These are phyloP conservation scores for Eupeodes luniger DNA, from an alignment of 2,888 invertebrate genomes.

Conservation along the genomic window DNA sequence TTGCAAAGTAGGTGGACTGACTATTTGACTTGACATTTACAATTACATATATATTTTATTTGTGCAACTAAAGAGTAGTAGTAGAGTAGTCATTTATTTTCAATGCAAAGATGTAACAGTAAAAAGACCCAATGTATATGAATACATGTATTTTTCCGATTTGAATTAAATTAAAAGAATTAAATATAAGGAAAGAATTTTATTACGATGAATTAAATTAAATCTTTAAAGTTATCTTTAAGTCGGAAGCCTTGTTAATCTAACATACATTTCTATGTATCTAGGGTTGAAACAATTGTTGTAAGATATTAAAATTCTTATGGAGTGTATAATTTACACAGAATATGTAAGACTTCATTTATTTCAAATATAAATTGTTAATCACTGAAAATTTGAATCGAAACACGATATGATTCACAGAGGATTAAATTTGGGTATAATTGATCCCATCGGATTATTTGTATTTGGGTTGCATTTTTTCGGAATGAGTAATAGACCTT, in stretches of 20 bases:
- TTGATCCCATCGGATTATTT: conserved; percentile 15
- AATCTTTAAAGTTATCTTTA: not conserved
- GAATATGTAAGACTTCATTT: not conserved
- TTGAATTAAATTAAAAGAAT: not conserved
- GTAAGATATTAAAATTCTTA: too few relatives aligned
- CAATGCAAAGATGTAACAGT: conserved; percentile 1
- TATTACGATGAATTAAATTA: not conserved
- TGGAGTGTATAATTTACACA: not conserved
- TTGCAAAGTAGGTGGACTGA: conserved; percentile 13
- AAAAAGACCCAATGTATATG: too few relatives aligned
- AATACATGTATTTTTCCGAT: not conserved
- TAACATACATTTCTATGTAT: not conserved
- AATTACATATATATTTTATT: conserved; percentile 8
- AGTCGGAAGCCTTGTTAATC: not conserved
- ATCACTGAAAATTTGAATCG: not conserved
- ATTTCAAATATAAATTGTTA: not conserved
- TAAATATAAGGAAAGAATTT: not conserved
- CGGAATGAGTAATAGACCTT: not conserved
- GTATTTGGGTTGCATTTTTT: conserved; percentile 26
- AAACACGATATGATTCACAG: conserved; percentile 1
- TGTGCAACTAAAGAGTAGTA: not conserved
- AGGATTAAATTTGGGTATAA: conserved; percentile 22
- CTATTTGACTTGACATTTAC: conserved; percentile 52
- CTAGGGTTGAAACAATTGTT: too few relatives aligned
- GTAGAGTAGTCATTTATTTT: conserved; percentile 10